Evolutionary conservation across 2,888 invertebrate species (phyloP).

Genomic region (Pristionchus japonicus): DNA sequence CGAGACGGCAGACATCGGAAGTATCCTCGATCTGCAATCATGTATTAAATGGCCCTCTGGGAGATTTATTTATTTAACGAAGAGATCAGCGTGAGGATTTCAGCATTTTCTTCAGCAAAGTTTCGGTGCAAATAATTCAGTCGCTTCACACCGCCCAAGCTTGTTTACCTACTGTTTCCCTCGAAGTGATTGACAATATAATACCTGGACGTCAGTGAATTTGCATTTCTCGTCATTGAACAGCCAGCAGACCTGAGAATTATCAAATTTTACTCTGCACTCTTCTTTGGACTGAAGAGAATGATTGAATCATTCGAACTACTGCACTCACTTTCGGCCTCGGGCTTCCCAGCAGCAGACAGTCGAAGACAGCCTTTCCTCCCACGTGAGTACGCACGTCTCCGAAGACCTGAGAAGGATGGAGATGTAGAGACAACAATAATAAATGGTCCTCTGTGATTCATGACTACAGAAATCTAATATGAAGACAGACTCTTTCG

Average conservation of each 20-base stretch:
- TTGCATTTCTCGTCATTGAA: constrained; percentile 73
- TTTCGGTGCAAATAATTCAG: background rate
- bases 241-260: too few species aligned
- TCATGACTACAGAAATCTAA: too few species aligned
- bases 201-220: constrained; percentile 67
- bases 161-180: background rate
- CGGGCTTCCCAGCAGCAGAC: constrained; percentile 73
- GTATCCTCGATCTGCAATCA: constrained; percentile 66
- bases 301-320: too few species aligned
- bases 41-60: background rate
- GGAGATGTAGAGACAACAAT: background rate
- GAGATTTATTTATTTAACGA: background rate
- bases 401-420: constrained; percentile 64
- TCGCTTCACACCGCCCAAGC: background rate
- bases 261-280: too few species aligned
- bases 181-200: background rate
- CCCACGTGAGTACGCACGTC: constrained; percentile 69
- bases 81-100: too few species aligned
- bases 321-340: constrained; percentile 69
- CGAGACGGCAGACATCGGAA: constrained; percentile 72
- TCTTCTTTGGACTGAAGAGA: too few species aligned
- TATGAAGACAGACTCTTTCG: too few species aligned
- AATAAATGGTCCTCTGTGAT: too few species aligned
- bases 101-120: background rate
- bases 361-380: constrained; percentile 73